Evolutionary conservation across 2,113 vertebrate species (phyloP).

Genomic region (Emydura subglobosa): DNA sequence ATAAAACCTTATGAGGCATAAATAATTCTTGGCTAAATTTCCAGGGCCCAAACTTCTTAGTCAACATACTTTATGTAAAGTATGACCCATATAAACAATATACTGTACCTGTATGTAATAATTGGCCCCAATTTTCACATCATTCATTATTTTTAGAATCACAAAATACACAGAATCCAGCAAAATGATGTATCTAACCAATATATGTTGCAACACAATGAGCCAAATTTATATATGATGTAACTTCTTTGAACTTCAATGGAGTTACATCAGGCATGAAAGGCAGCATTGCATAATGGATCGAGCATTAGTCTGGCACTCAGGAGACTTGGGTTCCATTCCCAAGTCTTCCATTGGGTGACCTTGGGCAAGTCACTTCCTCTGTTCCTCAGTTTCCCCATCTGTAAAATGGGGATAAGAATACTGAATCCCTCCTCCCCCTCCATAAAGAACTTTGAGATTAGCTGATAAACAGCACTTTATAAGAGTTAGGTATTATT

Average conservation of each 20-base stretch:
- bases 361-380: neutral
- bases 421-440: no score
- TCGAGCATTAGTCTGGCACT: neutral
- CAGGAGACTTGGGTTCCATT: neutral
- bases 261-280: neutral
- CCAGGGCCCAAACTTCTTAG: neutral
- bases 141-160: neutral
- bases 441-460: neutral
- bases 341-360: neutral
- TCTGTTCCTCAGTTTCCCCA: neutral
- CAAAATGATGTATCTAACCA: neutral
- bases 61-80: neutral
- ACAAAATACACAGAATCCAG: neutral
- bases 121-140: neutral
- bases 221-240: neutral
- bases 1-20: neutral
- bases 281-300: neutral
- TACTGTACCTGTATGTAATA: neutral
- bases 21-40: neutral
- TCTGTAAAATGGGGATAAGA: neutral
- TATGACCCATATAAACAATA: neutral
- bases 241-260: neutral
- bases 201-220: neutral
- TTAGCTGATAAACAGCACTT: neutral
- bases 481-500: neutral